Percentiles rank a stretch among this genome's conserved stretches.
Evolutionary conservation across 2,888 invertebrate species (phyloP).

Genomic region (Chalcis sispes): DNA sequence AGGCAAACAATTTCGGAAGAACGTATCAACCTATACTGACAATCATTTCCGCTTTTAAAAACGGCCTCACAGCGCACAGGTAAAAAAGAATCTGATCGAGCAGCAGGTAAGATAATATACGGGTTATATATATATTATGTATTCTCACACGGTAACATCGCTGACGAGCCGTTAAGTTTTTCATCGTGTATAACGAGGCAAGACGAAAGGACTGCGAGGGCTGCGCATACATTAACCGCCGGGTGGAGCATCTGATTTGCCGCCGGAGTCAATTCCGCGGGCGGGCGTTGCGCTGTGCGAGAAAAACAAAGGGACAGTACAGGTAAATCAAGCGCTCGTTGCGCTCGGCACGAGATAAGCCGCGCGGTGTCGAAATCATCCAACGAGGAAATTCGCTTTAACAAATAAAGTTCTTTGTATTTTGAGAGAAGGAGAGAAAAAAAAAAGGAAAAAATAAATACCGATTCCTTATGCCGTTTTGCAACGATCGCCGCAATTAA

Average conservation of each 20-base stretch:
- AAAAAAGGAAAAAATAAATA: slow-evolving; percentile 24
- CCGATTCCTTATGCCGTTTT: not conserved
- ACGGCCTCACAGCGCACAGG: not conserved
- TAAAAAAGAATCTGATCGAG: slow-evolving; percentile 44
- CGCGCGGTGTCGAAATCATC: slow-evolving; percentile 35
- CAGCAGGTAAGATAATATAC: slow-evolving; percentile 1
- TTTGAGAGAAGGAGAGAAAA: not conserved
- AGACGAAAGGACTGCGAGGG: slow-evolving; percentile 28
- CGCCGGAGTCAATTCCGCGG: slow-evolving; percentile 24
- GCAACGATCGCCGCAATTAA: not conserved
- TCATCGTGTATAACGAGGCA: slow-evolving; percentile 2
- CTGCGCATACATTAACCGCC: slow-evolving; percentile 38
- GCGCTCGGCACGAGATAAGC: slow-evolving; percentile 4
- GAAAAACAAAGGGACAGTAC: slow-evolving; percentile 40
- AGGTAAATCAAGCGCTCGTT: slow-evolving; percentile 40
- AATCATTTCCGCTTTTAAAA: slow-evolving; percentile 39
- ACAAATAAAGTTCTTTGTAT: slow-evolving; percentile 39
- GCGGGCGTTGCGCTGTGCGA: slow-evolving; percentile 14
- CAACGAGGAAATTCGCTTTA: slow-evolving; percentile 39
- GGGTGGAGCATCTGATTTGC: slow-evolving; percentile 39
- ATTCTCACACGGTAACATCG: slow-evolving; percentile 42
- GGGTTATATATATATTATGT: slow-evolving; percentile 4
- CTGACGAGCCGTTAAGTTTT: slow-evolving; percentile 23
- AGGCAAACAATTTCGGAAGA: slow-evolving; percentile 47
- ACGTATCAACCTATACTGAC: slow-evolving; percentile 21